Evolutionary conservation across 2,797 vertebrate species (phyloP).

Genomic region (Helostoma temminkii): DNA sequence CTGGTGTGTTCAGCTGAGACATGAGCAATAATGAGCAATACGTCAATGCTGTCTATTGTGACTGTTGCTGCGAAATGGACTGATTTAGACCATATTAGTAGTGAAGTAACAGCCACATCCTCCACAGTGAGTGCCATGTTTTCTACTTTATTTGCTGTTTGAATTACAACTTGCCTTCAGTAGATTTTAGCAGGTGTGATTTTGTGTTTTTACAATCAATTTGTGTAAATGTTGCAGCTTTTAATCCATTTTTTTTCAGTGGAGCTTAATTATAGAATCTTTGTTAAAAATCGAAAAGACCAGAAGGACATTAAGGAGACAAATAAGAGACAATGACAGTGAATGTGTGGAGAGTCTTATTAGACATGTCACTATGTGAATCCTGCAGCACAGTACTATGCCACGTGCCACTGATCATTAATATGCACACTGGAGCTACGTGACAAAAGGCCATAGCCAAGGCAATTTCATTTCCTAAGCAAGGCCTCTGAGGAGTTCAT

Average conservation of each 20-base stretch:
- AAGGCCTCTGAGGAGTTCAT: slow-evolving; percentile 76
- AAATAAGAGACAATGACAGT: slow-evolving; percentile 4
- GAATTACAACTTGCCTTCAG: slow-evolving; percentile 8
- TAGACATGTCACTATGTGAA: slow-evolving; percentile 26
- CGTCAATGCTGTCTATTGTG: slow-evolving; percentile 20
- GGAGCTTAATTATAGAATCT: slow-evolving; percentile 2
- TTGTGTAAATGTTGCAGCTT: slow-evolving; percentile 21
- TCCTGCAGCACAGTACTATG: slow-evolving; percentile 24
- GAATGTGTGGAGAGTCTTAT: slow-evolving; percentile 32
- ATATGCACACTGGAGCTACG: slow-evolving; percentile 70
- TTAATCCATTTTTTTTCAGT: slow-evolving; percentile 11
- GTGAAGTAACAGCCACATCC: not conserved
- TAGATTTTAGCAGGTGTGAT: slow-evolving; percentile 1
- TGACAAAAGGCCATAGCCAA: slow-evolving; percentile 70
- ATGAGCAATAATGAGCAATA: slow-evolving; percentile 44
- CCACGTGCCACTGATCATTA: slow-evolving; percentile 69
- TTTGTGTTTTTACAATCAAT: not conserved
- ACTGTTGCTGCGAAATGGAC: slow-evolving; percentile 26
- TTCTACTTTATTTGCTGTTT: slow-evolving; percentile 1
- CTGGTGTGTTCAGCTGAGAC: slow-evolving; percentile 36
- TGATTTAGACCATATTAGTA: slow-evolving; percentile 7
- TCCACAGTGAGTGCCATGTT: not conserved
- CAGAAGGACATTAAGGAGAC: slow-evolving; percentile 28
- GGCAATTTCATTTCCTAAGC: slow-evolving; percentile 80
- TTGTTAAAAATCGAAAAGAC: slow-evolving; percentile 10